Evolutionary conservation across 1,140 invertebrate genomes (phyloP).

Genomic region (Drosophila novamexicana): DNA sequence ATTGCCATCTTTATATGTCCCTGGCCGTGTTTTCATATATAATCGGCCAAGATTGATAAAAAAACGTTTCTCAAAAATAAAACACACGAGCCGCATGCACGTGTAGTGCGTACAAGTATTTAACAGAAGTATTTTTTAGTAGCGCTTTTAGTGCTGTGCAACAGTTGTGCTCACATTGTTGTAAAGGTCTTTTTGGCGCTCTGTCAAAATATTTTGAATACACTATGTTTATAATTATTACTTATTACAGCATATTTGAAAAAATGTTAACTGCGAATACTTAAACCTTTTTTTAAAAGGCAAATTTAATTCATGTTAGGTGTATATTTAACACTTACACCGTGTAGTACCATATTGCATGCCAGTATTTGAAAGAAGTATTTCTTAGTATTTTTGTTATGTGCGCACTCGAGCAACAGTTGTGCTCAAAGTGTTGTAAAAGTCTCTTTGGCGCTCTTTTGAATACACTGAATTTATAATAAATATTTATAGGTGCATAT

Average conservation of each 20-base stretch:
- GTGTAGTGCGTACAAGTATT: slow-evolving; percentile 49
- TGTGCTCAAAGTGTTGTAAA: slow-evolving; percentile 7
- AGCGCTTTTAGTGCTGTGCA: slow-evolving; percentile 3
- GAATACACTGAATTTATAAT: neutral
- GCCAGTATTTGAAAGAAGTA: too few species aligned
- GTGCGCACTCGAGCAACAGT: slow-evolving; percentile 12
- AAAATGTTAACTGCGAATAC: neutral
- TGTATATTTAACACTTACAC: slow-evolving; percentile 14
- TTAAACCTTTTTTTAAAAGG: neutral
- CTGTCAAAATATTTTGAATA: neutral
- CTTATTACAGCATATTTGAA: neutral
- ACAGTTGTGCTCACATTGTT: neutral
- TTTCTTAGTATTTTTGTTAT: neutral
- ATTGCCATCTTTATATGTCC: slow-evolving; percentile 64
- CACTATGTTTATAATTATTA: neutral
- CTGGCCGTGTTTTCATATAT: slow-evolving; percentile 18
- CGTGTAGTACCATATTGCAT: too few species aligned
- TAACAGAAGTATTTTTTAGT: slow-evolving; percentile 15
- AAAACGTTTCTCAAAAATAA: slow-evolving; percentile 8
- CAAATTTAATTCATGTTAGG: neutral
- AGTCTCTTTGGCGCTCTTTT: slow-evolving; percentile 18
- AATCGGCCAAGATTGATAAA: slow-evolving; percentile 11
- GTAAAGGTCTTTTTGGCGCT: neutral
- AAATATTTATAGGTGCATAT: slow-evolving; percentile 2
- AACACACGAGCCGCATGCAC: slow-evolving; percentile 46